A percentile compares a stretch with the other conserved stretches of the same genome.
phyloP scores from a whole-genome alignment of 2,113 vertebrate genomes.

The Heloderma charlesbogerti region DNA sequence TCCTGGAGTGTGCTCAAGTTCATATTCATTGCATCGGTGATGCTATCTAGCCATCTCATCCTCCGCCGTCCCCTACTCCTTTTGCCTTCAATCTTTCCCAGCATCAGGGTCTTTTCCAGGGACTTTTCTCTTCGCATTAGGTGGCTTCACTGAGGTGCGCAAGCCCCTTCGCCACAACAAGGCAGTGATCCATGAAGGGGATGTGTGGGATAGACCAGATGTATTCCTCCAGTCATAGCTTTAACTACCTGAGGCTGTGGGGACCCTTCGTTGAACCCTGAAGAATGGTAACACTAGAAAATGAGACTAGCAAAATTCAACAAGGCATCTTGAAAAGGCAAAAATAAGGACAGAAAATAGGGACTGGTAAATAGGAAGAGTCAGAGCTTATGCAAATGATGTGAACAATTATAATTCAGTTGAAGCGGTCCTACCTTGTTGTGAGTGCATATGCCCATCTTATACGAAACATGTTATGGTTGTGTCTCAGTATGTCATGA shows the following conservation, averaged over 20 bases:
- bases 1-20: too few relatives aligned
- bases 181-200: too few relatives aligned
- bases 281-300: background rate
- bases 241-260: background rate
- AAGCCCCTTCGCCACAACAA: too few relatives aligned
- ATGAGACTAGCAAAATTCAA: background rate
- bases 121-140: too few relatives aligned
- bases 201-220: background rate
- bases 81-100: too few relatives aligned
- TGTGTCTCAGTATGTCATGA: background rate
- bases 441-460: background rate
- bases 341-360: background rate
- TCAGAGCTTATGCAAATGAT: background rate
- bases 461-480: background rate
- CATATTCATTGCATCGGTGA: too few relatives aligned
- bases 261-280: background rate
- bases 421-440: too few relatives aligned
- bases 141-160: too few relatives aligned
- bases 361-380: background rate
- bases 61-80: too few relatives aligned
- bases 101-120: too few relatives aligned
- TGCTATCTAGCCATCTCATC: too few relatives aligned
- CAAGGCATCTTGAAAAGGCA: background rate
- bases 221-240: background rate
- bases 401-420: too few relatives aligned